Evolutionary conservation across 2,888 invertebrate species (phyloP), one percentile per base, ranked within the genome.

Genomic region (Pyrgus malvae): DNA sequence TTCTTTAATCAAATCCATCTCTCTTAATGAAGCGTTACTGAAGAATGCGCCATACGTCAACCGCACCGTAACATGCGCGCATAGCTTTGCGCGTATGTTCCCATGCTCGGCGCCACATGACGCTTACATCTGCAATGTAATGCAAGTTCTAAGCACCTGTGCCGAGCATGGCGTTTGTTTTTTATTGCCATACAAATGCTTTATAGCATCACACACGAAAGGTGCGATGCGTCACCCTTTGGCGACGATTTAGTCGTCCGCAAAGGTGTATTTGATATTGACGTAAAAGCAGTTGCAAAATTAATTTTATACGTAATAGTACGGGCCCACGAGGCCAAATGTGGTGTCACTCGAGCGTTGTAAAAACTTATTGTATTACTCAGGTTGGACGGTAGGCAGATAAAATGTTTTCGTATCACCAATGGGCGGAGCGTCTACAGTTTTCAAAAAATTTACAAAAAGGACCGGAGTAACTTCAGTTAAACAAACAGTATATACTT

Each of bases 61-160:
- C 7, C 33, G 33, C 33, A 2, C 16, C 21, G 31, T 38, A 33
- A 16, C 40, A 49, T 41, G 41, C 40, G 41, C 42, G 42, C 42
- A 50, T 35, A 33, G n/a, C 2, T 42, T 25, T n/a, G n/a, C 9
- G 16, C 23, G 4, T 12, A 17, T 42, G 42, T 42, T 50, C 42
- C 42, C 42, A 42, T 42, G 41, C 11, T 8, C 16, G 16, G 42
- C 42, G 50, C 50, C 50, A 50, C 17, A 42, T 50, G 50, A 42
- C 42, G 33, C 4, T 31, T 35, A 14, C 50, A 50, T 42, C 50
- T 42, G 50, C 42, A 42, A 17, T 42, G 31, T 49, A 49, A 49
- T 23, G 40, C 42, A 50, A 35, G 42, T 35, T 14, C 19, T 14
- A 11, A 29, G 50, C 27, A 50, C 50, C 50, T 50, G 50, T 50